Evolutionary conservation across 2,797 vertebrate species (phyloP).

Genomic region (Amphiprion clarkii): DNA sequence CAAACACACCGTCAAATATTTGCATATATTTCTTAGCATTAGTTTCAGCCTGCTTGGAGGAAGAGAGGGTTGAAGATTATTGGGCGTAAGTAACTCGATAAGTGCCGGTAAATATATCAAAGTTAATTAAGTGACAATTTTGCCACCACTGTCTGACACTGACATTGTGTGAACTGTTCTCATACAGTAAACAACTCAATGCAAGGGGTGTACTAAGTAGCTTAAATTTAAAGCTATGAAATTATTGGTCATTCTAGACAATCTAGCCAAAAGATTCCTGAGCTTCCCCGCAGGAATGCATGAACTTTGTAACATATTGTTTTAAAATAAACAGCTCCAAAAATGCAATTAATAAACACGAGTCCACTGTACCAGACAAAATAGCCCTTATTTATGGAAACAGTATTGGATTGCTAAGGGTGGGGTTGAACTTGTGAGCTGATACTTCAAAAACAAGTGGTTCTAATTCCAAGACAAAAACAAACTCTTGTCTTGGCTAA

Average conservation of each 20-base stretch:
- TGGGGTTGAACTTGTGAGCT: conserved; percentile 53
- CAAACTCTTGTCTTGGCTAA: conserved; percentile 63
- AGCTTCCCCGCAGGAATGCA: conserved; percentile 51
- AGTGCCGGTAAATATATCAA: conserved; percentile 19
- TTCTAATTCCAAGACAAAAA: conserved; percentile 65
- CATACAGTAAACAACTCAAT: conserved; percentile 29
- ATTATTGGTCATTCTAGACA: conserved; percentile 32
- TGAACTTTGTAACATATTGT: conserved; percentile 40
- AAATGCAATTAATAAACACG: conserved; percentile 67
- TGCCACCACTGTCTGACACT: conserved; percentile 6
- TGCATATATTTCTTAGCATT: conserved; percentile 18
- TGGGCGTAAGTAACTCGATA: neutral
- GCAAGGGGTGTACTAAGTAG: conserved; percentile 8
- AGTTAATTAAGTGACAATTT: conserved; percentile 10
- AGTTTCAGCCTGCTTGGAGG: conserved; percentile 23
- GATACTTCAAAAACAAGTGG: conserved; percentile 68
- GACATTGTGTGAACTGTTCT: conserved; percentile 11
- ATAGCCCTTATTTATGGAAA: conserved; percentile 69
- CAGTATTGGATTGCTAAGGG: conserved; percentile 43
- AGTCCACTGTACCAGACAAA: conserved; percentile 50
- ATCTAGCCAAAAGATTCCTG: conserved; percentile 29
- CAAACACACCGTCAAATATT: conserved; percentile 32
- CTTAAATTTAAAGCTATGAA: conserved; percentile 33
- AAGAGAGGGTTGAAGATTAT: neutral
- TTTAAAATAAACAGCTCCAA: conserved; percentile 58